These are phyloP conservation scores for Micoletzkya japonica DNA, from an alignment of 2,888 invertebrate genomes.

Conservation along the genomic window DNA sequence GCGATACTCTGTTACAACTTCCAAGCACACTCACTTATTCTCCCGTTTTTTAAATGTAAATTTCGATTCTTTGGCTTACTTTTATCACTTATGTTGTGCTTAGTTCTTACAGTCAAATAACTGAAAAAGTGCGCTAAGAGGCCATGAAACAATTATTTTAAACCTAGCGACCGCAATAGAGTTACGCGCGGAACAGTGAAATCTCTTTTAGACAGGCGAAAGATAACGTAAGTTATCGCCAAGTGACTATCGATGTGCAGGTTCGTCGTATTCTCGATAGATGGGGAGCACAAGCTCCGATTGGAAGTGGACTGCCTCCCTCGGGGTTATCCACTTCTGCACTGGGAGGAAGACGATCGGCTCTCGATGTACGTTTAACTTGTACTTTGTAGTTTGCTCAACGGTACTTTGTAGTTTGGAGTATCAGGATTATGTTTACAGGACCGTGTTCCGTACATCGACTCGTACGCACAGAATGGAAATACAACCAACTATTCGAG, in stretches of 20 bases:
- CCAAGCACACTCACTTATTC: neutral
- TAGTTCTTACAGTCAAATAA: no score
- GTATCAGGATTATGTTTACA: neutral
- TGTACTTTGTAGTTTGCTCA: neutral
- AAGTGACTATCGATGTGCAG: conserved; percentile 29
- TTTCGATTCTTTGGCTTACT: no score
- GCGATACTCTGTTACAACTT: no score
- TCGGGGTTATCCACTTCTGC: conserved; percentile 1
- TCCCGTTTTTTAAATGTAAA: neutral
- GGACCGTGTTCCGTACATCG: conserved; percentile 15
- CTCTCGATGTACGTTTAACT: neutral
- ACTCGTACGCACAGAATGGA: conserved; percentile 22
- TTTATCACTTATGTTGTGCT: no score
- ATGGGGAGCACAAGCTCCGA: conserved; percentile 67
- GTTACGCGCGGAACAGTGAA: no score
- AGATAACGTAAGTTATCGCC: neutral
- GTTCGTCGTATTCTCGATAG: conserved; percentile 82
- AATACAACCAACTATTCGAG: neutral
- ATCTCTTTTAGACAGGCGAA: no score
- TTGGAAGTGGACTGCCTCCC: conserved; percentile 28
- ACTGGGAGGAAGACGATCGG: conserved; percentile 8
- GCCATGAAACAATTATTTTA: no score
- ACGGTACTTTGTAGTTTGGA: neutral
- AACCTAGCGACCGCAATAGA: no score
- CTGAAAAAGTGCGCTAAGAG: no score